A percentile compares a stretch with the other conserved stretches of the same genome.
Evolutionary conservation across 2,797 vertebrate species (phyloP).

Genomic region (Thamnophis elegans): DNA sequence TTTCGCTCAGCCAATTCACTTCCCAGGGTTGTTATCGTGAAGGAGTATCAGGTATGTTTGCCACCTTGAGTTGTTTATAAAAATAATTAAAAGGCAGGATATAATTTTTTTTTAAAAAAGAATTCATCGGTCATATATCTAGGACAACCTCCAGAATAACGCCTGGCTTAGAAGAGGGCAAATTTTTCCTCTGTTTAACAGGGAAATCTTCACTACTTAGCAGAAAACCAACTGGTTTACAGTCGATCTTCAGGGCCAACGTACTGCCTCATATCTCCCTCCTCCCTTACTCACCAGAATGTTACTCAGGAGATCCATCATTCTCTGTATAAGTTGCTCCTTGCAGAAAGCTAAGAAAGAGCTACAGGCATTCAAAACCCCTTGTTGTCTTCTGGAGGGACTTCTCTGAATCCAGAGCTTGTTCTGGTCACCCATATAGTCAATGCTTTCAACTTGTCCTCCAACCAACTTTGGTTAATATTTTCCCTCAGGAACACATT

Average conservation of each 20-base stretch:
- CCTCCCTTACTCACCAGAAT: conserved; percentile 63
- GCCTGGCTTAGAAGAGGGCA: not conserved
- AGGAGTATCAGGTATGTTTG: not conserved
- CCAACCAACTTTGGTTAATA: conserved; percentile 42
- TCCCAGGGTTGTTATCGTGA: not conserved
- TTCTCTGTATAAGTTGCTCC: not conserved
- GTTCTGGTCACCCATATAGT: conserved; percentile 44
- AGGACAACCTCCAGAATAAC: not conserved
- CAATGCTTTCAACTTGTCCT: conserved; percentile 29
- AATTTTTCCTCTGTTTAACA: not conserved
- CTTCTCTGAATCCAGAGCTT: conserved; percentile 33
- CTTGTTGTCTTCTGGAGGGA: not conserved
- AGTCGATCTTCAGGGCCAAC: not conserved
- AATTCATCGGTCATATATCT: not conserved
- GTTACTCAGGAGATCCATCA: conserved; percentile 64
- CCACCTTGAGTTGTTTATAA: not conserved
- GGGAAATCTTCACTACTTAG: not conserved
- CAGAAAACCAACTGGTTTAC: too few species aligned
- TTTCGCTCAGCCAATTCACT: not conserved
- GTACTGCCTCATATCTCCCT: not conserved
- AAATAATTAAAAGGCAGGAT: too few species aligned
- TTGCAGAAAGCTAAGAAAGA: not conserved
- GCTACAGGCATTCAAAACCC: not conserved
- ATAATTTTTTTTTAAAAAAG: too few species aligned
- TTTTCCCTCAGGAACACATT: conserved; percentile 49